phyloP scores from a whole-genome alignment of 2,113 vertebrate species.

The Orientallactaga bullata region DNA sequence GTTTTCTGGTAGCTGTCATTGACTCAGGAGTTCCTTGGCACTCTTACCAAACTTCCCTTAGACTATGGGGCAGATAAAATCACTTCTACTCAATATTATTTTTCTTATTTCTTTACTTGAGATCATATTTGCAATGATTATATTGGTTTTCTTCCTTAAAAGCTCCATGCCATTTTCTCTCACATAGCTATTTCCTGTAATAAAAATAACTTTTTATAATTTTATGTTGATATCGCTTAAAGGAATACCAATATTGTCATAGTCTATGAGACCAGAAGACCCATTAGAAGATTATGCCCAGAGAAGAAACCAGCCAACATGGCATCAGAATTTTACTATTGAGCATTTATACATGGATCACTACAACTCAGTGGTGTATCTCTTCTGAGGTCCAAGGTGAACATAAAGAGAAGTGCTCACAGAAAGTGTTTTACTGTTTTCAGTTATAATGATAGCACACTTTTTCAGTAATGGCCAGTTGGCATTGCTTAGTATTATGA shows the following conservation, averaged over 20 bases:
- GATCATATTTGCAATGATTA: not conserved
- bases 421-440: not conserved
- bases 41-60: not conserved
- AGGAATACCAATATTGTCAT: not conserved
- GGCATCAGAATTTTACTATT: not conserved
- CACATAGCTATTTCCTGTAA: not conserved
- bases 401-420: not conserved
- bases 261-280: not conserved
- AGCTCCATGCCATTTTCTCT: not conserved
- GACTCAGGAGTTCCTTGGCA: not conserved
- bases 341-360: not conserved
- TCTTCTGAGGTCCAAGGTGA: not conserved
- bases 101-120: not conserved
- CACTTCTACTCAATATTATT: not conserved
- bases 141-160: not conserved
- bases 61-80: too few species aligned
- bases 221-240: not conserved
- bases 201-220: not conserved
- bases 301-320: not conserved
- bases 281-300: not conserved
- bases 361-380: not conserved
- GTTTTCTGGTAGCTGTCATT: not conserved
- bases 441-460: not conserved
- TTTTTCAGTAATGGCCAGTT: not conserved
- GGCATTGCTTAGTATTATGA: not conserved